Base-by-base conservation (phyloP, 2,113 vertebrate species). In the Podarcis raffonei region DNA sequence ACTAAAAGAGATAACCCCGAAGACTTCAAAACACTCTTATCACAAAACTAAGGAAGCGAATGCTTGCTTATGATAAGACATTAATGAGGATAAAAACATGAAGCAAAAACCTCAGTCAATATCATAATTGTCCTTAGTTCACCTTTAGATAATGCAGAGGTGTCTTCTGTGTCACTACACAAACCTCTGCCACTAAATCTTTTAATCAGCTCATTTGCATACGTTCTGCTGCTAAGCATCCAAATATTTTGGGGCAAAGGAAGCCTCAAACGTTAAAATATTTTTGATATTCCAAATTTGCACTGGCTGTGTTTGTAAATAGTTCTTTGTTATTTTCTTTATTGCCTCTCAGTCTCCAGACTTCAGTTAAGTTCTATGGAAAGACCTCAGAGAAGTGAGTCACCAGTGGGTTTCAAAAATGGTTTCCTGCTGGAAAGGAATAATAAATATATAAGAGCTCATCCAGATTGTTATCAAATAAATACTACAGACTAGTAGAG, bases 41-140 rank as follows among this genome's bases (percentile, higher is more conserved):
- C 79, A 74, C 39, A 88, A 86, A 92, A 75, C 75, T 81, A 77
- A 81, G 71, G 87, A 81, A 69, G 75, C 85, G 82, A 91, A 37
- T 85, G 88, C 88, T 84, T 92, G 89, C 88, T 89, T 89, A 62
- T 13, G 87, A 74, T 90, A 84, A 65, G 53, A 88, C 89, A 78
- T 87, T 59, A 89, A 87, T 48, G 65, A 15, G 57, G 91, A 81
- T 0, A 0, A 89, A 85, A 85, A 87, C 30, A 76, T 35, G 32
- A 85, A 92, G 89, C 0, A 87, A 48, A 35, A 87, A 25, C 23
- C 81, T 39, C 68, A 88, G 22, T 84, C 62, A 87, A 18, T 65
- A 74, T 65, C 57, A 69, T 68, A 86, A 30, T 62, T 84, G 76
- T 71, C 76, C 53, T 80, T 48, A 32, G 74, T 85, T 59, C 20